A percentile compares a stretch with the other conserved stretches of the same genome.
Evolutionary conservation across 2,797 vertebrate species (phyloP).

Genomic region (Eulemur albifrons): DNA sequence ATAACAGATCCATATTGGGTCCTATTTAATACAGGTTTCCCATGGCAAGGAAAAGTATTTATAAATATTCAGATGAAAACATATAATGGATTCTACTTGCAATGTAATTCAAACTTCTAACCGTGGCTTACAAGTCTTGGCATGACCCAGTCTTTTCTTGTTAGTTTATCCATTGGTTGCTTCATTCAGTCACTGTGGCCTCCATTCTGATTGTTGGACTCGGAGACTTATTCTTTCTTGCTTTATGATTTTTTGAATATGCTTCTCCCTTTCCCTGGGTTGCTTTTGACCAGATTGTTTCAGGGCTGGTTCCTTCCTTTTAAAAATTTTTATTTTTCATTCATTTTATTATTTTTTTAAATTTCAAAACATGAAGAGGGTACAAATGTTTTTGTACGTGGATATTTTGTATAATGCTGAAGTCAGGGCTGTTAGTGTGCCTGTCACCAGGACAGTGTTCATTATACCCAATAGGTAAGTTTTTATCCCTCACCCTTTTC

Average conservation of each 20-base stretch:
- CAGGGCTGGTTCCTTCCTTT: not conserved
- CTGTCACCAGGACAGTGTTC: not conserved
- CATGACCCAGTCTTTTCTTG: not conserved
- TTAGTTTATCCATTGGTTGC: not conserved
- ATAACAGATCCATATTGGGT: accelerated
- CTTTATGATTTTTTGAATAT: not conserved
- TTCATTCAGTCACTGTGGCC: not conserved
- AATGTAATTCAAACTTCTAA: not conserved
- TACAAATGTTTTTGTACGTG: not conserved
- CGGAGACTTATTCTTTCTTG: too few relatives aligned
- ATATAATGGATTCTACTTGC: too few relatives aligned
- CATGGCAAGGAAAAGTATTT: not conserved
- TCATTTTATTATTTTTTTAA: not conserved
- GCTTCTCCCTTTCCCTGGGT: not conserved
- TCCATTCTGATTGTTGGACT: not conserved
- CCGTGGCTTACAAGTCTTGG: too few relatives aligned
- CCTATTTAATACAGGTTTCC: not conserved
- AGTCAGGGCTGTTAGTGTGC: not conserved
- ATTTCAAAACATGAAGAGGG: too few relatives aligned
- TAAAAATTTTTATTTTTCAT: not conserved
- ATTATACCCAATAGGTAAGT: not conserved
- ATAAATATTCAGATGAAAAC: not conserved
- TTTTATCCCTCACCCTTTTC: not conserved
- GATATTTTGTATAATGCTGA: not conserved
- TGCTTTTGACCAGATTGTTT: not conserved